phyloP scores from a whole-genome alignment of 2,113 vertebrate species.

The Ancistrus triradiatus region DNA sequence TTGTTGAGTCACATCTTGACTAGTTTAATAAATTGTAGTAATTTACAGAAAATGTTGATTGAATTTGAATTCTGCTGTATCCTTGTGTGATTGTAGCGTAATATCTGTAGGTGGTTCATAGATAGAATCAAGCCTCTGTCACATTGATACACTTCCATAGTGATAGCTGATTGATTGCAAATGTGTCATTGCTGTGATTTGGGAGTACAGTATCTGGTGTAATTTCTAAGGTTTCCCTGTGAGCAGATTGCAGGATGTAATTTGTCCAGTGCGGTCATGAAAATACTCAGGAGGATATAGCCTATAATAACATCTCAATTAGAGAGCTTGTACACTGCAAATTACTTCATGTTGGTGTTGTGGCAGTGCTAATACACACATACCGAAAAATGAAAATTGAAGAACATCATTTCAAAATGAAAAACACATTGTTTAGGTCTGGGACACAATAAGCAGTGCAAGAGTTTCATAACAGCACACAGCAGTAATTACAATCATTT shows the following conservation, averaged over 20 bases:
- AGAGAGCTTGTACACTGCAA: conserved; percentile 21
- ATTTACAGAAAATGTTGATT: too few species aligned
- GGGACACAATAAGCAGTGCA: background rate
- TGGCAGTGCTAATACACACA: conserved; percentile 38
- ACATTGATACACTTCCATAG: conserved; percentile 12
- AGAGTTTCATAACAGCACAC: background rate
- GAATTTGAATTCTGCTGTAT: too few species aligned
- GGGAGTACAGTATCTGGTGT: conserved; percentile 25
- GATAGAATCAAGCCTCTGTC: background rate
- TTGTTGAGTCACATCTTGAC: too few species aligned
- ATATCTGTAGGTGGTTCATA: conserved; percentile 5
- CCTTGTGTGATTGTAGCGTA: background rate
- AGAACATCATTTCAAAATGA: conserved; percentile 5
- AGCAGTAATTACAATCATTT: conserved; percentile 21
- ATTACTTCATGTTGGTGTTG: conserved; percentile 43
- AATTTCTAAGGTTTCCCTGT: conserved; percentile 39
- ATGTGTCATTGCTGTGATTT: conserved; percentile 35
- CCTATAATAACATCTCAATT: conserved; percentile 39
- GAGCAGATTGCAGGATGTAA: conserved; percentile 45
- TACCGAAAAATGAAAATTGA: conserved; percentile 34
- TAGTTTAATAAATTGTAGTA: too few species aligned
- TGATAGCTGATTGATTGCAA: conserved; percentile 34
- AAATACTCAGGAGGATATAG: conserved; percentile 17
- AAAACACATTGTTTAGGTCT: conserved; percentile 13
- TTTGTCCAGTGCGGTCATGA: conserved; percentile 46